Percentiles rank a stretch among this genome's conserved stretches.
phyloP scores from a whole-genome alignment of 30 jellyfish, hydroid and myxozoan species.

The Catostylus mosaicus region DNA sequence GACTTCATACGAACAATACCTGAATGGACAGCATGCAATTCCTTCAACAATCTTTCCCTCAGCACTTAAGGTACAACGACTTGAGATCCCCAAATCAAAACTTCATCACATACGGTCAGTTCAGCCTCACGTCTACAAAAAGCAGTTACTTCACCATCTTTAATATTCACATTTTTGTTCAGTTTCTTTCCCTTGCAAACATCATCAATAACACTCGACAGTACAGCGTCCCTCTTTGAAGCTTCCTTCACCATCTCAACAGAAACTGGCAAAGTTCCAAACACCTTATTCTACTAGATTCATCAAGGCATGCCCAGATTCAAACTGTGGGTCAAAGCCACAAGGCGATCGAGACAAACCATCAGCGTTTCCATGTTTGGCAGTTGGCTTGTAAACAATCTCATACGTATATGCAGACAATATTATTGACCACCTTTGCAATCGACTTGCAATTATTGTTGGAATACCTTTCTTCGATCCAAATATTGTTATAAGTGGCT shows the following conservation, averaged over 20 bases:
- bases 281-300: slow-evolving; percentile 57
- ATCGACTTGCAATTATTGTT: slow-evolving; percentile 71
- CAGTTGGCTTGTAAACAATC: slow-evolving; percentile 65
- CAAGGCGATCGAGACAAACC: slow-evolving; percentile 76
- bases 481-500: slow-evolving; percentile 59
- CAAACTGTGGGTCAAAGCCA: slow-evolving; percentile 72
- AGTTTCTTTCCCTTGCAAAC: slow-evolving; percentile 60
- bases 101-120: slow-evolving; percentile 70
- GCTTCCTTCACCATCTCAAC: slow-evolving; percentile 29
- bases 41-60: slow-evolving; percentile 60
- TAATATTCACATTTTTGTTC: slow-evolving; percentile 52
- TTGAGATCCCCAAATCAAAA: slow-evolving; percentile 73
- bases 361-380: slow-evolving; percentile 64
- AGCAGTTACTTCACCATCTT: slow-evolving; percentile 57
- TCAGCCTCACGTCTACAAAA: slow-evolving; percentile 68
- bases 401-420: slow-evolving; percentile 31
- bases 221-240: slow-evolving; percentile 63
- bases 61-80: slow-evolving; percentile 67
- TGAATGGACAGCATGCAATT: slow-evolving; percentile 76
- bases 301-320: slow-evolving; percentile 72
- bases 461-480: too few species aligned
- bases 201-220: slow-evolving; percentile 70
- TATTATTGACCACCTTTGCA: slow-evolving; percentile 63
- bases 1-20: slow-evolving; percentile 69
- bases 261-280: slow-evolving; percentile 60